phyloP scores from a whole-genome alignment of 1,140 invertebrate species.

The Phenacoccus solenopsis region DNA sequence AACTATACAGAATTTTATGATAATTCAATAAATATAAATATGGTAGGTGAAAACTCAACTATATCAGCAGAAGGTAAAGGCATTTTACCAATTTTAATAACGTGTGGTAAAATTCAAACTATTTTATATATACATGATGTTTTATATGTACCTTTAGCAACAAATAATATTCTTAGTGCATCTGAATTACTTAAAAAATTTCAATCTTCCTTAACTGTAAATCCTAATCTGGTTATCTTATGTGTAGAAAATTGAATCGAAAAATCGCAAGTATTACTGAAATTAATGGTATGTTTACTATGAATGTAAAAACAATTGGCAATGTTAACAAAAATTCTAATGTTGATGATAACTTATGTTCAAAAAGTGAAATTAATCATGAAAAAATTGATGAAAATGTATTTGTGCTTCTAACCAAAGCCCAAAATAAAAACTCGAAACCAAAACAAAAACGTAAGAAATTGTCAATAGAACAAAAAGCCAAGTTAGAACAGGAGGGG shows the following conservation, averaged over 20 bases:
- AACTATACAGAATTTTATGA: not conserved
- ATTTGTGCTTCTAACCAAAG: not conserved
- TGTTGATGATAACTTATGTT: too few species aligned
- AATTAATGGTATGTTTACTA: not conserved
- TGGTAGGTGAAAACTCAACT: not conserved
- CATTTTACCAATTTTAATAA: not conserved
- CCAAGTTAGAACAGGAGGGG: not conserved
- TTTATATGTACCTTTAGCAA: not conserved
- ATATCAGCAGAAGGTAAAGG: not conserved
- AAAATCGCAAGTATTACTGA: not conserved
- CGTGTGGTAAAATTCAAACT: not conserved
- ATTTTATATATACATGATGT: not conserved
- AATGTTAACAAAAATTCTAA: too few species aligned
- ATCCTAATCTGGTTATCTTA: not conserved
- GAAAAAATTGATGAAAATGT: not conserved
- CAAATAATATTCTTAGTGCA: not conserved
- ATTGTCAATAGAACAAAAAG: not conserved
- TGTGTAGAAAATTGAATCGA: not conserved
- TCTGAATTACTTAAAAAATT: not conserved
- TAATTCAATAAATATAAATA: not conserved
- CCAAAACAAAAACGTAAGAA: not conserved
- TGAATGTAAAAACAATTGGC: not conserved
- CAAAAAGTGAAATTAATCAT: not conserved
- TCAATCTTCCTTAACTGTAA: not conserved
- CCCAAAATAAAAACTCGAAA: not conserved